phyloP scores from a whole-genome alignment of 2,888 invertebrate genomes.

The Ectemnius cavifrons region DNA sequence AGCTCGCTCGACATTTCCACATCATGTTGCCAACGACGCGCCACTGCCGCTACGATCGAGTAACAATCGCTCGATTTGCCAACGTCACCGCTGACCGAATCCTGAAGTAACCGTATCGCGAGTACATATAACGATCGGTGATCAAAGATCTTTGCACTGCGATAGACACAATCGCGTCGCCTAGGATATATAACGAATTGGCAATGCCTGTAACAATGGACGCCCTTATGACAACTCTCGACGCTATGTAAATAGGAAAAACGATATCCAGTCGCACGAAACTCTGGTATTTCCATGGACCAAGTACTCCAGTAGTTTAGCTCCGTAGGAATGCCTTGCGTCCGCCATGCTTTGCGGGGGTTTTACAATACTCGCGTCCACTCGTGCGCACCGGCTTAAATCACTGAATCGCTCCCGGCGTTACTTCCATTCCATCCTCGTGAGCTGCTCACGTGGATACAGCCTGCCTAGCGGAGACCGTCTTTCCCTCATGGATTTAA shows the following conservation, averaged over 20 bases:
- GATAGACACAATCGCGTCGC: too few relatives aligned
- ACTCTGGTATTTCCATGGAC: conserved; percentile 62
- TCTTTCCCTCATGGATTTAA: too few relatives aligned
- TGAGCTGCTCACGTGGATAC: conserved; percentile 41
- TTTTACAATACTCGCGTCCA: conserved; percentile 43
- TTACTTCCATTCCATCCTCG: conserved; percentile 70
- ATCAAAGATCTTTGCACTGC: too few relatives aligned
- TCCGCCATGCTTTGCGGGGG: background rate
- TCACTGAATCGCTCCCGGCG: conserved; percentile 70
- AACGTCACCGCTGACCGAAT: conserved; percentile 19
- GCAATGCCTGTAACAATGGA: conserved; percentile 48
- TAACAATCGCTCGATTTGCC: conserved; percentile 9
- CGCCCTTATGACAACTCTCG: too few relatives aligned
- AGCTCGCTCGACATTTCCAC: too few relatives aligned
- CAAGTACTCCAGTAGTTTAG: conserved; percentile 25
- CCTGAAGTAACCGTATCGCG: too few relatives aligned
- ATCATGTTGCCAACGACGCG: too few relatives aligned
- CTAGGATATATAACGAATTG: conserved; percentile 12
- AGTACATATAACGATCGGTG: too few relatives aligned
- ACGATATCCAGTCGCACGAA: conserved; percentile 68
- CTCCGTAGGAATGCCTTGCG: conserved; percentile 31
- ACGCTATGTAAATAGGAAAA: conserved; percentile 63
- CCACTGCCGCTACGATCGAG: too few relatives aligned
- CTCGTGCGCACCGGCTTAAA: conserved; percentile 61
- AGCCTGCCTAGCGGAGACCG: background rate